phyloP scores from a whole-genome alignment of 2,888 invertebrate genomes.

The Xestia sexstrigata region DNA sequence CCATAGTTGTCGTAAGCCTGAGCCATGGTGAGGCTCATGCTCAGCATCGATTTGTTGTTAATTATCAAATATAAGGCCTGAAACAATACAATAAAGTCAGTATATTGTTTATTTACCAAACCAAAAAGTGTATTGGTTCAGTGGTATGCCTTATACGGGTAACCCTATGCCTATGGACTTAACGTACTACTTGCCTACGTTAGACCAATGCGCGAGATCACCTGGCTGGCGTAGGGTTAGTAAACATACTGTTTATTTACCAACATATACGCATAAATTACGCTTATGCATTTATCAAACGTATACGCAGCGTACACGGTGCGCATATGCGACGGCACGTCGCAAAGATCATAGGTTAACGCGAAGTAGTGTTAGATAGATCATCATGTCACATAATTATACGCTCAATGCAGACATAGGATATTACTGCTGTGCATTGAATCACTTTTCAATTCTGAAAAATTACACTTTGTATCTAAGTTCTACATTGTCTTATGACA shows the following conservation, averaged over 20 bases:
- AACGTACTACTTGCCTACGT: neutral
- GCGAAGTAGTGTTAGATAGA: neutral
- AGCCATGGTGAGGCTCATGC: constrained; percentile 95
- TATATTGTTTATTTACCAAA: neutral
- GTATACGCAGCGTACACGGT: neutral
- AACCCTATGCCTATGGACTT: neutral
- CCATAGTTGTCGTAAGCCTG: constrained; percentile 95
- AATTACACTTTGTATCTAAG: constrained; percentile 1
- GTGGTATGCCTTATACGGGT: no score
- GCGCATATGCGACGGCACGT: neutral
- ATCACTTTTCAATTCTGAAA: neutral
- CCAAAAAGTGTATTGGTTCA: neutral
- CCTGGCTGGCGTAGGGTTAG: neutral
- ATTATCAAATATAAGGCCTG: constrained; percentile 95
- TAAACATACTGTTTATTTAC: no score
- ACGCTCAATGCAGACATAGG: neutral
- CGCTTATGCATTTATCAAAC: no score
- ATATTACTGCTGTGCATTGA: no score
- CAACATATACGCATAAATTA: no score
- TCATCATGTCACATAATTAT: neutral
- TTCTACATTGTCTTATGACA: neutral
- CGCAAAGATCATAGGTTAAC: neutral
- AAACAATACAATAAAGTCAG: constrained; percentile 23
- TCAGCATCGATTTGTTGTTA: constrained; percentile 95
- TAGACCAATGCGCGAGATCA: neutral